Conservation (phyloP, 2,113 vertebrate genomes). For the Elgaria multicarinata region DNA sequence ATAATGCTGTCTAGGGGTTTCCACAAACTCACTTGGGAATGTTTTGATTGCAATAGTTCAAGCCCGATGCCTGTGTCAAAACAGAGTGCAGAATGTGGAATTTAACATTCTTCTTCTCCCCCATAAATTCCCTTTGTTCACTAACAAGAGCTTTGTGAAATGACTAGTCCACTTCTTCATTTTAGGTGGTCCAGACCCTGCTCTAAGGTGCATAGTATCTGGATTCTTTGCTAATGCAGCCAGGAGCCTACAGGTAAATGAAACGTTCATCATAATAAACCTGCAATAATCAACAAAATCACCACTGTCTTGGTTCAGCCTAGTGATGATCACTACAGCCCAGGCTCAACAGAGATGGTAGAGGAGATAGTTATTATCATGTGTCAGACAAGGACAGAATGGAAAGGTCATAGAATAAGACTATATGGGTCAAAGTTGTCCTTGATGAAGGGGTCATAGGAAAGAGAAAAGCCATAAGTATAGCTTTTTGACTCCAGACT, state of each 20-base stretch:
- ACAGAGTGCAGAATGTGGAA: neutral
- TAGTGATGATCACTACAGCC: neutral
- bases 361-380: neutral
- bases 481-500: neutral
- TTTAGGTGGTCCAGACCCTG: constrained; percentile 95
- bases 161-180: neutral
- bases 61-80: too few relatives aligned
- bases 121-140: neutral
- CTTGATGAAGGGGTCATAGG: neutral
- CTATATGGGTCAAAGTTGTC: neutral
- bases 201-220: constrained; percentile 92
- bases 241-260: constrained; percentile 91
- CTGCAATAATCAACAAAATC: neutral
- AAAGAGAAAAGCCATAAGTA: neutral
- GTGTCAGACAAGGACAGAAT: neutral
- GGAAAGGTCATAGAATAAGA: neutral
- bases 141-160: neutral
- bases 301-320: neutral
- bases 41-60: too few relatives aligned
- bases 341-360: neutral
- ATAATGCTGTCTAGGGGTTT: neutral
- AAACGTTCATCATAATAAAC: neutral
- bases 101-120: neutral
- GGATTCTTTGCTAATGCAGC: constrained; percentile 98
- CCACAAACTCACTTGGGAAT: neutral